A percentile compares a stretch with the other conserved stretches of the same genome.
Conservation (phyloP, 2,113 vertebrate genomes). For the Puma concolor region DNA sequence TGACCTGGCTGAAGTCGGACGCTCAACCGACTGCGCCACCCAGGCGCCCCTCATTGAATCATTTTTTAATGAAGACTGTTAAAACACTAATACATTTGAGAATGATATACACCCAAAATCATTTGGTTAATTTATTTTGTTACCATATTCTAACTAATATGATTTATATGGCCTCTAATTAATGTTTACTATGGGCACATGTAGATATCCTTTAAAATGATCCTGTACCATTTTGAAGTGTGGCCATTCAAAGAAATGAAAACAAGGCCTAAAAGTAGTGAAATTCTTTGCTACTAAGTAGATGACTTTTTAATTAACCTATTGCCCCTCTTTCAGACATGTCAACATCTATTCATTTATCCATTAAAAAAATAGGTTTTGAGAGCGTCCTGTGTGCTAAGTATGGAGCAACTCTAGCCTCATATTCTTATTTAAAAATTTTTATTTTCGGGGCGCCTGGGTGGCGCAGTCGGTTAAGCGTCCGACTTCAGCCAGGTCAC, state of each 20-base stretch:
- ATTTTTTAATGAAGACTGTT: neutral
- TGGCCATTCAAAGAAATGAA: neutral
- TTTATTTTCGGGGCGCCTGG: too few species aligned
- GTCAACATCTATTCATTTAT: neutral
- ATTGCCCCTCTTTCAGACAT: neutral
- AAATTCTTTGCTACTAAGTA: neutral
- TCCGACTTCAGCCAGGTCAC: too few species aligned
- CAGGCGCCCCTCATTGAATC: too few species aligned
- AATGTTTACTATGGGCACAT: neutral
- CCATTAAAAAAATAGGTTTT: neutral
- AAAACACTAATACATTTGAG: neutral
- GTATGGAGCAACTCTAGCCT: neutral
- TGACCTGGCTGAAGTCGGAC: too few species aligned
- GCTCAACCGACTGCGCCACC: too few species aligned
- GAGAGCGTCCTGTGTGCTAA: neutral
- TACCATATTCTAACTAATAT: neutral
- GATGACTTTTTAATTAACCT: neutral
- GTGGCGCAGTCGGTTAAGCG: too few species aligned
- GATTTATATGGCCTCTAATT: neutral
- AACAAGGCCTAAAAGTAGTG: neutral
- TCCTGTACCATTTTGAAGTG: neutral
- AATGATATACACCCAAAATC: neutral
- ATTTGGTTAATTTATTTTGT: neutral
- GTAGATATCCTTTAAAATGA: neutral
- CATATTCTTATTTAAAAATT: neutral